Percentiles rank a stretch among this genome's conserved stretches.
These are phyloP conservation scores for Odontophorus gujanensis DNA, from an alignment of 2,113 vertebrate genomes.

Conservation along the genomic window DNA sequence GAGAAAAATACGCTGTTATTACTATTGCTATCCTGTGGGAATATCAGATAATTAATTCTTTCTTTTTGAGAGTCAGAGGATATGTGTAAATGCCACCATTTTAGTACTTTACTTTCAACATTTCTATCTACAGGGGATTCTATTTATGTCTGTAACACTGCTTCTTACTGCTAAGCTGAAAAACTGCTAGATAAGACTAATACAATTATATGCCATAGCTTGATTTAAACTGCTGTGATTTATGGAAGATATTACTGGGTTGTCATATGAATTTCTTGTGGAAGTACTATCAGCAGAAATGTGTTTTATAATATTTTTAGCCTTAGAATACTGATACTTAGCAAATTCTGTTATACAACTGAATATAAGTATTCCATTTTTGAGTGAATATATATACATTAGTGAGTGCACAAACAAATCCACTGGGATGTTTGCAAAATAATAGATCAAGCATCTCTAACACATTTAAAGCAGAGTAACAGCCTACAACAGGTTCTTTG, in stretches of 20 bases:
- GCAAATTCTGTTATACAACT: neutral
- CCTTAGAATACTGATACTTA: neutral
- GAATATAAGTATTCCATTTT: neutral
- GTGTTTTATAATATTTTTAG: neutral
- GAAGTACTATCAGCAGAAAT: neutral
- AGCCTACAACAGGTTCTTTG: neutral
- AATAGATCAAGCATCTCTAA: neutral
- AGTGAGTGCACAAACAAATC: neutral
- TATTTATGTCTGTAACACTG: slow-evolving; percentile 28
- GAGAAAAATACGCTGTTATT: neutral
- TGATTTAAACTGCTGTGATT: slow-evolving; percentile 38
- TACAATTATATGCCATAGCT: neutral
- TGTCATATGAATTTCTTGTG: neutral
- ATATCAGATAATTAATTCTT: slow-evolving; percentile 5
- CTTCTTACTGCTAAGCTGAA: slow-evolving; percentile 18
- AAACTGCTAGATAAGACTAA: slow-evolving; percentile 24
- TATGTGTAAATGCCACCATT: neutral
- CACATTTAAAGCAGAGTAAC: neutral
- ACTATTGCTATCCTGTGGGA: neutral
- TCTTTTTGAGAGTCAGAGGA: neutral
- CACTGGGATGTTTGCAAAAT: neutral
- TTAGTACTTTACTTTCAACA: neutral
- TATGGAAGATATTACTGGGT: neutral
- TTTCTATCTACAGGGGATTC: neutral
- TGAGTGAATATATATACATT: accelerated